Base-by-base conservation (phyloP, 2,113 vertebrate genomes). In the Dendropsophus ebraccatus region DNA sequence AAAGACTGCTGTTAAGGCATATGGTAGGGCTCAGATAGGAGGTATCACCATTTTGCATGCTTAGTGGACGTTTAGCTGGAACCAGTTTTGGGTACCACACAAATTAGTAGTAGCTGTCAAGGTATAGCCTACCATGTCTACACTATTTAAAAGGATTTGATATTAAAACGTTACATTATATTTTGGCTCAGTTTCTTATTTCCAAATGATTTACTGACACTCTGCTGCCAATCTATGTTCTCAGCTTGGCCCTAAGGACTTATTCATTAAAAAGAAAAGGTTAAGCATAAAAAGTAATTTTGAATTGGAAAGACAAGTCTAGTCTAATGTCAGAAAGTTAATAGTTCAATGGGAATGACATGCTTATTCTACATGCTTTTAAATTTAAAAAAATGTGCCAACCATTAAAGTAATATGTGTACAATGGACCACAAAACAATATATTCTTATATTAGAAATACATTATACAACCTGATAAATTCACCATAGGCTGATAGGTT, bases 181-280 rank as follows among this genome's bases (percentile, higher is more conserved):
- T 37, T 56, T 73, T 83, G 69, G 32, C 69, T 73, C 3, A 8
- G 37, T 41, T 83, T 72, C 65, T 37, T 67, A 47, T 83, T 60
- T 73, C 50, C n/a, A 83, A 83, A 73, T 74, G 82, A 83, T 83
- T 83, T 73, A 83, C 49, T 74, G 69, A 56, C 82, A 83, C 19
- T 28, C 47, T 83, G 50, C 82, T 83, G 82, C 30, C 65, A 72
- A 56, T 83, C 69, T 60, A n/a, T 37, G 12, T 83, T 72, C 69
- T 6, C 32, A 17, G 65, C 30, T 83, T 41, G 32, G 69, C 82
- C 82, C 67, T 49, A 73, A 56, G 82, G 82, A 72, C 82, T 74
- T 56, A 83, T 73, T 83, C 82, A 83, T 83, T 83, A 83, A 83
- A 83, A 74, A 41, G 30, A 17, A 83, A 83, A 83, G 82, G 82